Percentiles rank a stretch among this genome's conserved stretches.
Conservation (phyloP, 1,140 invertebrate genomes). For the Brachionus paranguensis region DNA sequence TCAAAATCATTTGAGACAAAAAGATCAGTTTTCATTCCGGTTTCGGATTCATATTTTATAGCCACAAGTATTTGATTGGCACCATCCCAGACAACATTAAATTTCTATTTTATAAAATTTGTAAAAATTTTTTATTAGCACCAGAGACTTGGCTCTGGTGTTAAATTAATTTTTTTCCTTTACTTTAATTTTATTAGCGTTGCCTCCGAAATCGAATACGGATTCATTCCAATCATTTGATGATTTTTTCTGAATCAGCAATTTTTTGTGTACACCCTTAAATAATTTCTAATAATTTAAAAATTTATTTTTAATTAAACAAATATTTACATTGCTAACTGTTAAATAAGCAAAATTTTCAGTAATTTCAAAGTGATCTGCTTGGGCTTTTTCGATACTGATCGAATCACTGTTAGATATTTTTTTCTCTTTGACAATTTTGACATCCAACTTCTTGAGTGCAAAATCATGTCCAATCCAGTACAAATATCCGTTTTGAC, state of each 20-base stretch:
- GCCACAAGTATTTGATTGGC: neutral
- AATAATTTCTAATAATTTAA: neutral
- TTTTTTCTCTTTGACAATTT: neutral
- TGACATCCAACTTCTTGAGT: neutral
- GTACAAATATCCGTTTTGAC: neutral
- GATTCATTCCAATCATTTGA: neutral
- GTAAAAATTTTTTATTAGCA: neutral
- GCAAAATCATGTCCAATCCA: neutral
- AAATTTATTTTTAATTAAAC: neutral
- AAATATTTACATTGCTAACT: neutral
- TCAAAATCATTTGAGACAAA: neutral
- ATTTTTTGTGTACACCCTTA: neutral
- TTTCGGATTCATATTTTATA: neutral
- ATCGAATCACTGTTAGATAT: neutral
- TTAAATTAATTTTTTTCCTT: neutral
- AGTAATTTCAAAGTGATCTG: neutral
- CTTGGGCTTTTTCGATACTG: neutral
- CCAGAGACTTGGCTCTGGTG: neutral
- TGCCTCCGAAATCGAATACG: neutral
- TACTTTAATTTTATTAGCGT: neutral
- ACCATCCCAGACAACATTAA: neutral
- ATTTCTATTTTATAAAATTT: neutral
- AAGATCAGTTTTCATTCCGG: neutral
- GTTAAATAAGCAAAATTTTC: neutral
- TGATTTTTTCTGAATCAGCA: neutral